A percentile compares a stretch with the other conserved stretches of the same genome.
These are phyloP conservation scores for Hylaeus volcanicus DNA, from an alignment of 1,140 invertebrate species.

Conservation along the genomic window DNA sequence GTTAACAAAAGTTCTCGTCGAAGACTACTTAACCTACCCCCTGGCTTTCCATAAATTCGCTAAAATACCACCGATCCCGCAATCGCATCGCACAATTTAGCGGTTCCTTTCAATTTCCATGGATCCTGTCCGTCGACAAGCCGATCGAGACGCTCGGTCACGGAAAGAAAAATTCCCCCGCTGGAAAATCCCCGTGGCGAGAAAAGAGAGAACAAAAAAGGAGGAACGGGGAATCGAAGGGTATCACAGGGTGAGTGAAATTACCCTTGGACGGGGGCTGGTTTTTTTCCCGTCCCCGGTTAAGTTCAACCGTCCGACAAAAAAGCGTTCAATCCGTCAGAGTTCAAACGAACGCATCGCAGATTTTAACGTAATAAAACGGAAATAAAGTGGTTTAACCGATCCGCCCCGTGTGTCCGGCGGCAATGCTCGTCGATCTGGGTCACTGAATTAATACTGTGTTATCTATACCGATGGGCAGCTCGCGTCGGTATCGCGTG, in stretches of 20 bases:
- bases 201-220: too few relatives aligned
- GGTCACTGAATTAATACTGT: constrained; percentile 57
- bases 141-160: too few relatives aligned
- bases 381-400: constrained; percentile 51
- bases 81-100: too few relatives aligned
- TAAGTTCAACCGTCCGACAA: constrained; percentile 42
- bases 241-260: constrained; percentile 14
- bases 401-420: constrained; percentile 15
- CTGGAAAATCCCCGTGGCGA: not conserved
- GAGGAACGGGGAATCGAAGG: not conserved
- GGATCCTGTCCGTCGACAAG: too few relatives aligned
- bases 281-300: constrained; percentile 49
- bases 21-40: too few relatives aligned
- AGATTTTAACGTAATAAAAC: constrained; percentile 55
- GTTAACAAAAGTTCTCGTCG: too few relatives aligned
- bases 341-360: constrained; percentile 28
- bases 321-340: constrained; percentile 40
- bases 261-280: constrained; percentile 22
- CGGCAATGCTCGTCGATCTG: constrained; percentile 29
- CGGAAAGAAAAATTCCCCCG: not conserved
- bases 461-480: constrained; percentile 29
- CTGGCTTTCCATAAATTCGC: too few relatives aligned
- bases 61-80: too few relatives aligned
- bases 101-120: too few relatives aligned
- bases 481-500: constrained; percentile 9